phyloP scores from a whole-genome alignment of 92 coral and sea anemone genomes.

The Diadumene lineata region DNA sequence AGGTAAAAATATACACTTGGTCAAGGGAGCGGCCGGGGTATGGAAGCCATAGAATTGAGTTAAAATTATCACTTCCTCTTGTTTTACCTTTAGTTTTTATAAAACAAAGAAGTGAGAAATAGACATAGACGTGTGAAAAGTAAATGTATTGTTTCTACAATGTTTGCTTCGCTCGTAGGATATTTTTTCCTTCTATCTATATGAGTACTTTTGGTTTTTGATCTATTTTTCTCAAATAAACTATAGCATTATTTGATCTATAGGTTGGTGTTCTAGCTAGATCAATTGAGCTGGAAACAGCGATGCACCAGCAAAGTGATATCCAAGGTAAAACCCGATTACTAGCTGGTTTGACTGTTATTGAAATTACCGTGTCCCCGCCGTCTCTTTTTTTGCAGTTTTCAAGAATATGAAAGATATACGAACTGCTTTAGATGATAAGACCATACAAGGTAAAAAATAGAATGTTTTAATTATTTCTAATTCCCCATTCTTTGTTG shows the following conservation, averaged over 20 bases:
- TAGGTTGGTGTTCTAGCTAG: slow-evolving; percentile 81
- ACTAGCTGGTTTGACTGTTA: neutral
- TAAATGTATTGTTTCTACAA: too few relatives aligned
- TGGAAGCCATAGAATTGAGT: too few relatives aligned
- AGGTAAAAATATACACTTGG: slow-evolving; percentile 40
- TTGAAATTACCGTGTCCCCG: neutral
- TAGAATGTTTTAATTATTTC: too few relatives aligned
- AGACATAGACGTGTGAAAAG: too few relatives aligned
- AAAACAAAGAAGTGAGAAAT: too few relatives aligned
- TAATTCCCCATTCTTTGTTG: too few relatives aligned
- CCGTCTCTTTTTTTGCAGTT: slow-evolving; percentile 27
- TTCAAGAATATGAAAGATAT: slow-evolving; percentile 57
- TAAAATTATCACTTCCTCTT: too few relatives aligned
- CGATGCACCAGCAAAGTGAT: slow-evolving; percentile 72
- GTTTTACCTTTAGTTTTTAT: too few relatives aligned
- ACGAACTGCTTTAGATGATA: slow-evolving; percentile 52
- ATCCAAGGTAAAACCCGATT: slow-evolving; percentile 43
- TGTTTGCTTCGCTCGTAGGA: too few relatives aligned
- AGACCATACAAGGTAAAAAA: slow-evolving; percentile 58
- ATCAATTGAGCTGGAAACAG: slow-evolving; percentile 75
- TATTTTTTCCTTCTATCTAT: too few relatives aligned
- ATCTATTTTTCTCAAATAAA: neutral
- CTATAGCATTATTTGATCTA: neutral
- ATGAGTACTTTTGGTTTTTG: too few relatives aligned
- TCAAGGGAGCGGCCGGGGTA: too few relatives aligned